These are phyloP conservation scores for Nansenia antarctica DNA, from an alignment of 2,113 vertebrate genomes.

Conservation along the genomic window DNA sequence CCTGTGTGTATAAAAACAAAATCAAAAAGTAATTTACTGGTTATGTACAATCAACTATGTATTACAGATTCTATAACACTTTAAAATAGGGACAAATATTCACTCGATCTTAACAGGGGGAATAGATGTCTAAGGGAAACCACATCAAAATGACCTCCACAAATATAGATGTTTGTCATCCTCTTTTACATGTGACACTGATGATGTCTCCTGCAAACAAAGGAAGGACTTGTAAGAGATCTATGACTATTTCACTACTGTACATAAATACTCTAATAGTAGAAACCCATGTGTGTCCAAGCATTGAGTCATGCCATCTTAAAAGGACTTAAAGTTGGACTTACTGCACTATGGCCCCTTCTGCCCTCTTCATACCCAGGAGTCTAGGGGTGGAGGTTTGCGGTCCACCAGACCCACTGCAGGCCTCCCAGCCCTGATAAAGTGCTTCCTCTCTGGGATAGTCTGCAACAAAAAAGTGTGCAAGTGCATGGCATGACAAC, in stretches of 20 bases:
- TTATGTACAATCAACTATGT: slow-evolving; percentile 33
- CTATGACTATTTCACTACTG: slow-evolving; percentile 13
- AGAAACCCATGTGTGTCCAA: too few species aligned
- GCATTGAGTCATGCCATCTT: slow-evolving; percentile 37
- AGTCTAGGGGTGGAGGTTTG: slow-evolving; percentile 79
- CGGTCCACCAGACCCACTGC: slow-evolving; percentile 79
- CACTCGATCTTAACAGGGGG: slow-evolving; percentile 22
- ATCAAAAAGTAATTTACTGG: background rate
- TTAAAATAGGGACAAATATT: slow-evolving; percentile 16
- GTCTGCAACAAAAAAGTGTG: slow-evolving; percentile 60
- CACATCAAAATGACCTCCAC: slow-evolving; percentile 38
- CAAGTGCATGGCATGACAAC: too few species aligned
- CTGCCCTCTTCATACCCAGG: slow-evolving; percentile 73
- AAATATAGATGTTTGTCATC: slow-evolving; percentile 61
- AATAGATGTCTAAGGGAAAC: slow-evolving; percentile 9
- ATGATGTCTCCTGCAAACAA: slow-evolving; percentile 48
- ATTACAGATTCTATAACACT: slow-evolving; percentile 47
- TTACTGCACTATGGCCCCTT: slow-evolving; percentile 29
- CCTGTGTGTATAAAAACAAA: slow-evolving; percentile 16
- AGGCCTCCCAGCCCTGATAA: slow-evolving; percentile 77
- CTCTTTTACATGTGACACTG: background rate
- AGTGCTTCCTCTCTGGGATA: slow-evolving; percentile 74
- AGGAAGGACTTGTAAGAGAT: slow-evolving; percentile 11
- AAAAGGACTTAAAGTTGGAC: slow-evolving; percentile 41
- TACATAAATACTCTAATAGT: slow-evolving; percentile 44